Evolutionary conservation across 2,113 vertebrate genomes (phyloP), one percentile per base, ranked within the genome.

Genomic region (Aphyosemion australe): DNA sequence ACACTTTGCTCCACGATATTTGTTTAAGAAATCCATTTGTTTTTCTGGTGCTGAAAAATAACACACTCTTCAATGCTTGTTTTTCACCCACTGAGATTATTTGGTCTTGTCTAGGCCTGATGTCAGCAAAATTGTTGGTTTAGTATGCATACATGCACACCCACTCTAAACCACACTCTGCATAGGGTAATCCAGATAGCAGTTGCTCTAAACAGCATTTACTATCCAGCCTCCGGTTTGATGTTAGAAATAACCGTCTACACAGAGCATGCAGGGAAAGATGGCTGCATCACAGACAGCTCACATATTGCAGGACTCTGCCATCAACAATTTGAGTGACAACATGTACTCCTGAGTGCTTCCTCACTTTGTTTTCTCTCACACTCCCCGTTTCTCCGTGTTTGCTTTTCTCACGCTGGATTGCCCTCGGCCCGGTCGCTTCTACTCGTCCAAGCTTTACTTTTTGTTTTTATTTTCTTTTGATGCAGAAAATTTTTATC

Each of bases 311-410:
- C 72, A 42, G 74, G 39, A 67, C 68, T 65, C 46, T 79, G 74
- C 78, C 58, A 66, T 68, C 65, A 78, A 66, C 66, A 55, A 78
- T 79, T 75, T 78, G 76, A 78, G 69, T 77, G 80, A 82, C 76
- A 77, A 78, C 80, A 83, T 74, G 66, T 62, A 78, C 62, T 73
- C 71, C 67, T 75, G 68, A 84, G 77, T 83, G 72, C 80, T 80
- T 80, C 80, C 71, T 84, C 78, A 80, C 76, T 83, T 82, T 82
- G 61, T 86, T 83, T 56, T 80, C 66, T 45, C 72, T 67, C 67
- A 68, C 76, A 53, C 51, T 69, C 64, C 50, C 51, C 66, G 46
- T 61, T 66, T 72, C 39, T 42, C 65, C 65, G 15, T 62, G 45
- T 72, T 71, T 70, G 61, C 43, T 54, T 73, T 63, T 77, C 74